Base-by-base conservation (phyloP, 2,888 invertebrate genomes). In the Dicyrtoma fusca region DNA sequence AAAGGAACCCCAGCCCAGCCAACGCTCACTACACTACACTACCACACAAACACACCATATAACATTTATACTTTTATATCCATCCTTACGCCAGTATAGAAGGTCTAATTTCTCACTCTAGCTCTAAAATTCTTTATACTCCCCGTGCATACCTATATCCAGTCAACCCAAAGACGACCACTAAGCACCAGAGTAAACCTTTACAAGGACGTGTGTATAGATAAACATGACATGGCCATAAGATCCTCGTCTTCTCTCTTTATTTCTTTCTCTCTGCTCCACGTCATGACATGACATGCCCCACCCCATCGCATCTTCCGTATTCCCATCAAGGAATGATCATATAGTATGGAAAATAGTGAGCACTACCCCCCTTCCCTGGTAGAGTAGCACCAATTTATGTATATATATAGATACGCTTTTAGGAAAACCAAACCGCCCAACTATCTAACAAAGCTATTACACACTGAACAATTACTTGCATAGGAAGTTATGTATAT, bases 251-350 rank as follows among this genome's bases (percentile, higher is more conserved):
- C 47, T 23, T 45, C 44, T 55, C 57, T 26, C 49, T 45, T 21
- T 34, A 34, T 34, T 61, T 14, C 42, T 17, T 62, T 62, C 45
- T 62, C 42, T 61, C 42, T 13, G 14, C 61, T 62, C 69, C 73
- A 55, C 66, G 74, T 71, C 71, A 71, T 68, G 71, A 69, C 73
- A 73, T 69, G 73, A 73, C 73, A 73, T 55, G 26, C 71, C 65
- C 71, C 51, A 64, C 34, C 65, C 65, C 64, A 34, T 34, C 34
- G 34, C 34, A 3, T 8, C 8, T 42, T 64, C 59, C 45, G 45
- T 57, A 44, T 53, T 64, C 59, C 65, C 63, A 25, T 25, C 64
- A n/a, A 44, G 64, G 57, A 55, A 49, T 59, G 59, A 19, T 19
- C 51, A 51, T 21, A 3, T 8, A 13, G 23, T 21, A 13, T 55